Evolutionary conservation across 2,888 invertebrate species (phyloP), one percentile per base, ranked within the genome.

Genomic region (Leucoma salicis): DNA sequence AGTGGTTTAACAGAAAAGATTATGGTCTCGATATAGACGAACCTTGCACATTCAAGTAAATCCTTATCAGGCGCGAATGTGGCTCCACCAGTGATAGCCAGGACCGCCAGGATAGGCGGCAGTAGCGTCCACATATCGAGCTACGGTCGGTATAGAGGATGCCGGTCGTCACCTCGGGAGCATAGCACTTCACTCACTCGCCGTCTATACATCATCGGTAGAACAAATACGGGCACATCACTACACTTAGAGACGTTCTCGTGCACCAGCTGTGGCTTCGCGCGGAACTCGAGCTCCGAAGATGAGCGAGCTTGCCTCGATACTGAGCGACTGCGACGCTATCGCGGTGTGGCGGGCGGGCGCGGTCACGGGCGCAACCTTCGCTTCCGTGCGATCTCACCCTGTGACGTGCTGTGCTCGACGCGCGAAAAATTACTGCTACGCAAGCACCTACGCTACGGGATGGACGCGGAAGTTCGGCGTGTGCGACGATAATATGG

Each of bases 291-390:
- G 73, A 74, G 78, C 79, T 80, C 80, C 81, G 84, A 78, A 83
- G 69, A 76, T 81, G 63, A 71, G 76, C 76, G 74, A 82, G 84
- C 71, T 71, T 78, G 78, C 77, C 78, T 75, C 82, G 80, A 69
- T 74, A 86, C 85, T 85, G 82, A 75, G 75, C 75, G 75, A 57
- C 49, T 60, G 60, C 51, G 58, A 69, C 72, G 63, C 53, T 64
- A 68, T 52, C 53, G 70, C 66, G 72, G 77, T 68, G 66, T 74
- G 75, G 70, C 71, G 74, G 68, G 75, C 75, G 78, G 76, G 76
- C 73, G 81, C 84, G 87, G 87, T 86, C 86, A 86, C 80, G 86
- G 87, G 85, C 88, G 80, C 84, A 86, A 87, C 86, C 88, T 87
- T 88, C 82, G 78, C 67, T 75, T 72, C 75, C 78, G 78, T 57